Evolutionary conservation across 2,113 vertebrate species (phyloP).

Genomic region (Columba janthina): DNA sequence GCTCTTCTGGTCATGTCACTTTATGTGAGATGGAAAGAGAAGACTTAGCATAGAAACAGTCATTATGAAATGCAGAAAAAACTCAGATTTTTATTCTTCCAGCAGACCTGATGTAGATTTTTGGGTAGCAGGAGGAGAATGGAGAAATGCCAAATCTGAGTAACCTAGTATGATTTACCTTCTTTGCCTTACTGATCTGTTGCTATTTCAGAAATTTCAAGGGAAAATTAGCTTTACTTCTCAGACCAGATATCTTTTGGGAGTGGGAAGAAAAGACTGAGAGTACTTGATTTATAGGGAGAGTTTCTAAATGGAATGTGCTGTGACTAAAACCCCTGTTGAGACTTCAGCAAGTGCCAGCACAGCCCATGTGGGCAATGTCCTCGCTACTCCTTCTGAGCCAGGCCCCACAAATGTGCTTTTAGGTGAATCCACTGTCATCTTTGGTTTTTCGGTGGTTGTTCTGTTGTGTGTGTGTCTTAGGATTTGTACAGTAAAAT

Average conservation of each 20-base stretch:
- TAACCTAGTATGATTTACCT: neutral
- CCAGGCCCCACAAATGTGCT: accelerated
- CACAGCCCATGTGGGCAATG: neutral
- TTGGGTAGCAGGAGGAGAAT: neutral
- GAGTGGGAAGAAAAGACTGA: neutral
- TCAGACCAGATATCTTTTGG: neutral
- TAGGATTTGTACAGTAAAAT: neutral
- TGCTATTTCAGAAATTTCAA: neutral
- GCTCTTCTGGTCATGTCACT: neutral
- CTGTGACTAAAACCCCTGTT: neutral
- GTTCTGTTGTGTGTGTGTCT: neutral
- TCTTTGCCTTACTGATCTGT: neutral
- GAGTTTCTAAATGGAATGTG: neutral
- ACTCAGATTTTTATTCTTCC: neutral
- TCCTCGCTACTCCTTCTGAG: neutral
- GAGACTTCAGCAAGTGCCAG: neutral
- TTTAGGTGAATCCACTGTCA: neutral
- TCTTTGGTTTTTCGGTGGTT: neutral
- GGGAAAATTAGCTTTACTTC: neutral
- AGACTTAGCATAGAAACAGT: neutral
- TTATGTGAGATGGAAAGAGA: neutral
- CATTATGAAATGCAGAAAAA: neutral
- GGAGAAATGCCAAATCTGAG: neutral
- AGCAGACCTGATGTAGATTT: neutral
- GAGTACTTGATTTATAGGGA: neutral